Conservation (phyloP, 2,113 vertebrate species). For the Phaethon lepturus region DNA sequence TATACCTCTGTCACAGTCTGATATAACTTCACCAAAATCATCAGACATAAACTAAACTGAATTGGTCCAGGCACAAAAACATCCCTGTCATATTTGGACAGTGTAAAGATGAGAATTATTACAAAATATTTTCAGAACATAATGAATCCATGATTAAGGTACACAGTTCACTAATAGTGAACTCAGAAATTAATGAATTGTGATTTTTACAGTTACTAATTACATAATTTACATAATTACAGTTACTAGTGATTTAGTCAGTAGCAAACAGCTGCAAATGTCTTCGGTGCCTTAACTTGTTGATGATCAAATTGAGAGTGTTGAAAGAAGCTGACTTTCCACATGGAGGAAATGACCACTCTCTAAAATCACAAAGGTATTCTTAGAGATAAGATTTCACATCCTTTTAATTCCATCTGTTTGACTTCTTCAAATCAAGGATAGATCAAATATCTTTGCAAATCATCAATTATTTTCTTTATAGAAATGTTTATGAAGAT, state of each 20-base stretch:
- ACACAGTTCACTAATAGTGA: background rate
- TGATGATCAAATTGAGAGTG: background rate
- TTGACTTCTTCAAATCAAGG: background rate
- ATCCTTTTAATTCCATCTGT: background rate
- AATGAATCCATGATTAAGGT: background rate
- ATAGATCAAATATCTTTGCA: background rate
- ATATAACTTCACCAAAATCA: background rate
- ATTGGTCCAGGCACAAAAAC: accelerated
- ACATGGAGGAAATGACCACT: background rate
- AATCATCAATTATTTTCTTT: background rate
- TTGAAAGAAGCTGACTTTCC: background rate
- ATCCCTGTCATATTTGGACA: background rate
- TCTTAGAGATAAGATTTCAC: background rate
- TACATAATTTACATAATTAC: background rate
- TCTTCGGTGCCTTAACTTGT: background rate
- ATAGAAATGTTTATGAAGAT: background rate
- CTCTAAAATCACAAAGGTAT: background rate
- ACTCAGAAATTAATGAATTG: background rate
- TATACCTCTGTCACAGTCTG: background rate
- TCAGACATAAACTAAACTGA: background rate
- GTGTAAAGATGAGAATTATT: background rate
- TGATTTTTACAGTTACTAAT: background rate
- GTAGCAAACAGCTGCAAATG: background rate
- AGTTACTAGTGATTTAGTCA: background rate
- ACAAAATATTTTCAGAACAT: background rate